Percentiles rank a stretch among this genome's conserved stretches.
Conservation (phyloP, 2,888 invertebrate genomes). For the Prenolepis imparis region DNA sequence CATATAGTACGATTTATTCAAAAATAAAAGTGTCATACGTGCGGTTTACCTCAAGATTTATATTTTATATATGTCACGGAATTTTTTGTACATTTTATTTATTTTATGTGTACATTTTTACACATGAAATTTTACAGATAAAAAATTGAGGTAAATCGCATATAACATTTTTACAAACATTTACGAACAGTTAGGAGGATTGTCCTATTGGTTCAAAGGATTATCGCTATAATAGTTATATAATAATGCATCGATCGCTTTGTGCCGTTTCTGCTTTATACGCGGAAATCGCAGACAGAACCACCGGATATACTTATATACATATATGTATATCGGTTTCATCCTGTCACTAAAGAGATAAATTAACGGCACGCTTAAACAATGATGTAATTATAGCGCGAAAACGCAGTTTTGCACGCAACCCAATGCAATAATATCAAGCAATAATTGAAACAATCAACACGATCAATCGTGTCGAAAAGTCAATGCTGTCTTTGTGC, state of each 20-base stretch:
- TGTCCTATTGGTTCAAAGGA: neutral
- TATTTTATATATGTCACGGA: neutral
- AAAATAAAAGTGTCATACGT: neutral
- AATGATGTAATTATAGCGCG: neutral
- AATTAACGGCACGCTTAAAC: conserved; percentile 26
- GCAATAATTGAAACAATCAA: neutral
- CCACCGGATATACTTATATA: conserved; percentile 4
- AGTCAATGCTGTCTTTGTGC: neutral
- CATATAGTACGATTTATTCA: neutral
- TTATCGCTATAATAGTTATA: neutral
- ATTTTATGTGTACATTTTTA: neutral
- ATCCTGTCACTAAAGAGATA: neutral
- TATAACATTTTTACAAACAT: neutral
- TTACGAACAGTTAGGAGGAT: neutral
- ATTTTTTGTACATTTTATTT: neutral
- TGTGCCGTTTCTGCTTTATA: neutral
- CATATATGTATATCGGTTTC: neutral
- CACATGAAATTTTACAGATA: neutral
- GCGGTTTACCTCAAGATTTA: neutral
- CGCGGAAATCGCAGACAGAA: conserved; percentile 6
- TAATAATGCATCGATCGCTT: neutral
- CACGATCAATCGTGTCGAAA: neutral
- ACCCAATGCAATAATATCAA: neutral
- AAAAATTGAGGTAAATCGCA: neutral
- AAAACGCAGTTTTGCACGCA: neutral